These are phyloP conservation scores for Epinephelus fuscoguttatus DNA, from an alignment of 2,113 vertebrate genomes.

Conservation along the genomic window DNA sequence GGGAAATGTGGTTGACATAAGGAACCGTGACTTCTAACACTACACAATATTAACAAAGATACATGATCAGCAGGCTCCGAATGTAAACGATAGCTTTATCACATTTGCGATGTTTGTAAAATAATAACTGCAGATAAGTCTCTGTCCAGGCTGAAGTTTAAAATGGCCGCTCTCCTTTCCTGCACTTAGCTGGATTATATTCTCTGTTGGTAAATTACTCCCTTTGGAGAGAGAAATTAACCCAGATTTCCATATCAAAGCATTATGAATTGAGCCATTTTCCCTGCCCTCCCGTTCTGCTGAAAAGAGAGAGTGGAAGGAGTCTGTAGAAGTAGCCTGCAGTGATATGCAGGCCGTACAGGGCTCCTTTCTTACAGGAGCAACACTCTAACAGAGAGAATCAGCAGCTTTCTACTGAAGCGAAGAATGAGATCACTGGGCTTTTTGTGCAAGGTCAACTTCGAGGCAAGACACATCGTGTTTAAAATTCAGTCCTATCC, in stretches of 20 bases:
- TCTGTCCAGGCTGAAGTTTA: slow-evolving; percentile 27
- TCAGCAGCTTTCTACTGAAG: slow-evolving; percentile 85
- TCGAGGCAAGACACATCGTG: slow-evolving; percentile 72
- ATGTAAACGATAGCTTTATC: slow-evolving; percentile 51
- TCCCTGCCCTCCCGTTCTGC: slow-evolving; percentile 74
- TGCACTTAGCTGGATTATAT: slow-evolving; percentile 84
- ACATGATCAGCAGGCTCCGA: slow-evolving; percentile 38
- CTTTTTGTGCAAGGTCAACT: slow-evolving; percentile 85
- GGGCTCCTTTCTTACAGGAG: slow-evolving; percentile 81
- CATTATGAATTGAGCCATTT: slow-evolving; percentile 89
- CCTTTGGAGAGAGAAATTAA: slow-evolving; percentile 87
- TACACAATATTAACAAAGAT: slow-evolving; percentile 38
- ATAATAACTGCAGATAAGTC: slow-evolving; percentile 40
- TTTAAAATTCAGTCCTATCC: slow-evolving; percentile 85
- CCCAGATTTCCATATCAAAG: slow-evolving; percentile 92
- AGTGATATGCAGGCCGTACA: slow-evolving; percentile 80
- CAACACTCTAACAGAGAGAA: slow-evolving; percentile 80
- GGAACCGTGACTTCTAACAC: slow-evolving; percentile 46
- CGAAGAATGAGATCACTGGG: slow-evolving; percentile 85
- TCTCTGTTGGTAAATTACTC: slow-evolving; percentile 90
- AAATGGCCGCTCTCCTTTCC: slow-evolving; percentile 55
- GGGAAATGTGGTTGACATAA: slow-evolving; percentile 56
- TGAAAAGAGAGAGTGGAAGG: slow-evolving; percentile 79
- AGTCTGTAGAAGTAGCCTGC: slow-evolving; percentile 79
- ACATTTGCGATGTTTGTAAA: slow-evolving; percentile 47